Conservation (phyloP, 2,888 invertebrate genomes). For the Baronia brevicornis region DNA sequence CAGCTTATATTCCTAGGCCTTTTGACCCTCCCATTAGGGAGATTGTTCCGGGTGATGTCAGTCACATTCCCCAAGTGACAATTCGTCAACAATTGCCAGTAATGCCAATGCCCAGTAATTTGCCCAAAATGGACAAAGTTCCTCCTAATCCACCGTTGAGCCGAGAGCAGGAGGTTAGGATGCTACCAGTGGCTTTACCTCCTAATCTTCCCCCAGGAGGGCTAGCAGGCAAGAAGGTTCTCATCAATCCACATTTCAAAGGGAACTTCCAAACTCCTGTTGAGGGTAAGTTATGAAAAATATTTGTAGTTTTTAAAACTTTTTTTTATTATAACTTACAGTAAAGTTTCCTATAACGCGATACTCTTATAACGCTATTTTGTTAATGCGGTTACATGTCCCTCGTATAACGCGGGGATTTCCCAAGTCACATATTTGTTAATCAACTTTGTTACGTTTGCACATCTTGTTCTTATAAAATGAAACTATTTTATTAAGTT, state of each 20-base stretch:
- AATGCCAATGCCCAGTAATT: slow-evolving; percentile 13
- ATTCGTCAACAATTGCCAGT: slow-evolving; percentile 38
- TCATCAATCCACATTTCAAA: slow-evolving; percentile 81
- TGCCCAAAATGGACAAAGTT: slow-evolving; percentile 8
- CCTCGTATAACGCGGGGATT: no score
- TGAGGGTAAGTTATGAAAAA: slow-evolving; percentile 57
- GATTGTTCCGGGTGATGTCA: slow-evolving; percentile 33
- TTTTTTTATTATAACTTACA: slow-evolving; percentile 3
- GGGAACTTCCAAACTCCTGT: slow-evolving; percentile 73
- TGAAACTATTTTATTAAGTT: no score
- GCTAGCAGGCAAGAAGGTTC: slow-evolving; percentile 75
- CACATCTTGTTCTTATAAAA: no score
- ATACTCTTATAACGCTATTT: no score
- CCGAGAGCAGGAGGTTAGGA: slow-evolving; percentile 53
- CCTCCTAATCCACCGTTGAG: slow-evolving; percentile 21
- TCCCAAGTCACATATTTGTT: no score
- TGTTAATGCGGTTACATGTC: no score
- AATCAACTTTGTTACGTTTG: no score
- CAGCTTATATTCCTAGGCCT: slow-evolving; percentile 29
- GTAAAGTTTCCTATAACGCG: not conserved
- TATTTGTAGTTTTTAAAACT: not conserved
- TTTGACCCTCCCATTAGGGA: slow-evolving; percentile 40
- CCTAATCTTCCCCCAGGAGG: slow-evolving; percentile 48
- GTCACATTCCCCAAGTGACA: slow-evolving; percentile 50
- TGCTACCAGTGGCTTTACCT: slow-evolving; percentile 55